These are phyloP conservation scores for Ephestia elutella DNA, from an alignment of 1,140 invertebrate genomes.

Conservation along the genomic window DNA sequence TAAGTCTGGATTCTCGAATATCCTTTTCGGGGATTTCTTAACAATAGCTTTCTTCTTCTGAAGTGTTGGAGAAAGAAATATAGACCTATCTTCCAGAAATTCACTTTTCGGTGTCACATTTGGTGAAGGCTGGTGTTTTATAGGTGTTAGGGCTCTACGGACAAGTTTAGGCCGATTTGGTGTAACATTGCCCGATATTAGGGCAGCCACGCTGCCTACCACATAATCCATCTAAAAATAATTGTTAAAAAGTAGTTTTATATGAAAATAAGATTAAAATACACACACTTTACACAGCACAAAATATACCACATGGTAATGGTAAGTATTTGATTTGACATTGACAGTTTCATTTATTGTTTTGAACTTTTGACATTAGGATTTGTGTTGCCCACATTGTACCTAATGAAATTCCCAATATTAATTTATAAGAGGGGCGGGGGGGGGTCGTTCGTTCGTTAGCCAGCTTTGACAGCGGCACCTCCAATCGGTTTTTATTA, in stretches of 20 bases:
- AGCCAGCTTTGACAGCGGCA: too few relatives aligned
- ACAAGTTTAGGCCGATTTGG: constrained; percentile 55
- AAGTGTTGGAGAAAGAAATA: constrained; percentile 57
- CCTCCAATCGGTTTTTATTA: too few relatives aligned
- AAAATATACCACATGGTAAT: too few relatives aligned
- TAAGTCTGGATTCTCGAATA: constrained; percentile 57
- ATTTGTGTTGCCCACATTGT: too few relatives aligned
- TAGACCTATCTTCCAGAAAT: constrained; percentile 52
- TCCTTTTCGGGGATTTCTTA: constrained; percentile 68
- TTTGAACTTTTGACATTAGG: too few relatives aligned
- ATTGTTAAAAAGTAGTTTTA: background rate
- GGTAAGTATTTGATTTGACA: too few relatives aligned
- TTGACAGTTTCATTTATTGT: too few relatives aligned
- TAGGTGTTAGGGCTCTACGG: constrained; percentile 53
- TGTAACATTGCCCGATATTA: constrained; percentile 63
- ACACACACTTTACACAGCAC: too few relatives aligned
- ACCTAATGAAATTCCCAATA: too few relatives aligned
- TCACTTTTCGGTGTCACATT: constrained; percentile 67
- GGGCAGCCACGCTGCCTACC: constrained; percentile 57
- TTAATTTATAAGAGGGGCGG: too few relatives aligned
- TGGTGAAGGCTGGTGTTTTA: constrained; percentile 62
- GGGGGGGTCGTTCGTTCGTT: too few relatives aligned
- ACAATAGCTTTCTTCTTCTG: constrained; percentile 66
- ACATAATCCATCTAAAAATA: constrained; percentile 57
- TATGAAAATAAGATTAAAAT: too few relatives aligned